These are phyloP conservation scores for Aphodius granarius DNA, from an alignment of 2,888 invertebrate species.

Conservation along the genomic window DNA sequence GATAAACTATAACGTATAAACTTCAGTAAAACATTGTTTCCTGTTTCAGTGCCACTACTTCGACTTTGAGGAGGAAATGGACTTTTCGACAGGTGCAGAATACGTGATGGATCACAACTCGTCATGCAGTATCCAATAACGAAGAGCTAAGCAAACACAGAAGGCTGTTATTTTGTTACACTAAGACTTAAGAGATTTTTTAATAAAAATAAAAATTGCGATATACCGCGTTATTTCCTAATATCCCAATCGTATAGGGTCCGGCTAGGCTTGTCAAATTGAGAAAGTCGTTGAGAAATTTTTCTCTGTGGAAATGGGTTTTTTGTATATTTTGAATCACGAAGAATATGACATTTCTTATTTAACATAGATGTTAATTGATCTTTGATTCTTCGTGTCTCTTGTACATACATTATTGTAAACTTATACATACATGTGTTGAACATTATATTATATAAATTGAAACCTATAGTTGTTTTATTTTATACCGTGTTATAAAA, in stretches of 20 bases:
- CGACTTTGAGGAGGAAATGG: slow-evolving; percentile 52
- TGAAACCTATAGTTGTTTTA: background rate
- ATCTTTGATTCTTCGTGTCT: slow-evolving; percentile 15
- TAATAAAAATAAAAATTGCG: background rate
- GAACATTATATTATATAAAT: slow-evolving; percentile 22
- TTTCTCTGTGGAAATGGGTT: background rate
- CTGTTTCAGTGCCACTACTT: slow-evolving; percentile 52
- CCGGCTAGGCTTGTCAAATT: background rate
- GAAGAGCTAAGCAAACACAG: slow-evolving; percentile 17
- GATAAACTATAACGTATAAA: too few species aligned
- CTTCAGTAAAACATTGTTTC: too few species aligned
- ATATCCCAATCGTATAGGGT: background rate
- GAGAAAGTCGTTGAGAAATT: background rate
- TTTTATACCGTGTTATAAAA: too few species aligned
- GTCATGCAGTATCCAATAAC: slow-evolving; percentile 52
- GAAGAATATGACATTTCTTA: slow-evolving; percentile 6
- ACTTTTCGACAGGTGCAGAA: slow-evolving; percentile 45
- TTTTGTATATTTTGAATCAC: slow-evolving; percentile 22
- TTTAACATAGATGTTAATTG: background rate
- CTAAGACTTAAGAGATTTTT: background rate
- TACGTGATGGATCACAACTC: slow-evolving; percentile 49
- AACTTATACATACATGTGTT: slow-evolving; percentile 21
- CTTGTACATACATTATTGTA: slow-evolving; percentile 21
- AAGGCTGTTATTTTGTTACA: slow-evolving; percentile 20
- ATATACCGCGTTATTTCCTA: background rate